Percentiles rank a stretch among this genome's conserved stretches.
These are phyloP conservation scores for Drosophila neoperkinsi DNA, from an alignment of 2,888 invertebrate species.

Conservation along the genomic window DNA sequence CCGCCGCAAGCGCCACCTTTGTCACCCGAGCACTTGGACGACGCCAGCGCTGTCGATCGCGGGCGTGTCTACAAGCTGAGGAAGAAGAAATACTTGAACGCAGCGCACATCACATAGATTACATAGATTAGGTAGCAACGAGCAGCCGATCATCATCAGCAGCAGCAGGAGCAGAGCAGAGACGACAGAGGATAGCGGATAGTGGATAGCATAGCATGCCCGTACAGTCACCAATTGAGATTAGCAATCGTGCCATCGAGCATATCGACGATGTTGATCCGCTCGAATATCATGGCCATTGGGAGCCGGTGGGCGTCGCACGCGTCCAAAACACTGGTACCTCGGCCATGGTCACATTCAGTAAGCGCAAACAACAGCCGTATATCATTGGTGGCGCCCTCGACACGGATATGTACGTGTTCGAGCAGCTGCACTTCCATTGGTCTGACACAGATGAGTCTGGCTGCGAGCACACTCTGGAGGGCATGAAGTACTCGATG, in stretches of 20 bases:
- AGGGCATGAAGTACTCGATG: constrained; percentile 90
- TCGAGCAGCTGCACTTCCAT: constrained; percentile 93
- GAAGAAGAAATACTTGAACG: constrained; percentile 81
- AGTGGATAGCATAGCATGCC: constrained; percentile 75
- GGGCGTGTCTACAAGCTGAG: constrained; percentile 84
- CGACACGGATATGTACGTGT: constrained; percentile 88
- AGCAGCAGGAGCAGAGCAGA: constrained; percentile 6
- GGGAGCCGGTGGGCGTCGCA: constrained; percentile 85
- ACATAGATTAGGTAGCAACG: constrained; percentile 1
- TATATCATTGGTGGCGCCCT: constrained; percentile 89
- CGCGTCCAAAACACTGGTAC: constrained; percentile 85
- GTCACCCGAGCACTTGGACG: constrained; percentile 75
- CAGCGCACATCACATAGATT: constrained; percentile 77
- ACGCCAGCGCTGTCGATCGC: constrained; percentile 79
- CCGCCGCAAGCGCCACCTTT: constrained; percentile 78
- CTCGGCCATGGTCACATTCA: constrained; percentile 88
- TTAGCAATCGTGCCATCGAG: constrained; percentile 84
- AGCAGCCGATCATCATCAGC: background rate
- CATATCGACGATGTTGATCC: constrained; percentile 85
- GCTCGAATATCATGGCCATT: constrained; percentile 85
- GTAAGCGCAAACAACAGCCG: constrained; percentile 87
- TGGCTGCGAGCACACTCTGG: constrained; percentile 92
- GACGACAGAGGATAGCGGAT: constrained; percentile 4
- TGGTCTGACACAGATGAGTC: constrained; percentile 91
- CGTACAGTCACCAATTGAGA: constrained; percentile 85